A percentile compares a stretch with the other conserved stretches of the same genome.
Conservation (phyloP, 30 jellyfish, hydroid and myxozoan species). For the Catostylus mosaicus region DNA sequence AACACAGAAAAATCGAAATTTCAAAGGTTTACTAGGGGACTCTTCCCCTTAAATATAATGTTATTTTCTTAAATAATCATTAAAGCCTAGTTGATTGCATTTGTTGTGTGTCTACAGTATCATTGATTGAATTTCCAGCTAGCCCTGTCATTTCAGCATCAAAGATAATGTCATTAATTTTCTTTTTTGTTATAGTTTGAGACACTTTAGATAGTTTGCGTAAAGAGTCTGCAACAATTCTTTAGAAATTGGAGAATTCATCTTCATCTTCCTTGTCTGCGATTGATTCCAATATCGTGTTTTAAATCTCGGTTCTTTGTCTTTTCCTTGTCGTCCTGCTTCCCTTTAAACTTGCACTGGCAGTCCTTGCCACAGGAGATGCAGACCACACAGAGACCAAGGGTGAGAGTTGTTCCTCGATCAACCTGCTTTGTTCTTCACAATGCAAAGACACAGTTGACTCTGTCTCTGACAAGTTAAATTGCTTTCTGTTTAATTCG, state of each 20-base stretch:
- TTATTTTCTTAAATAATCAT: no score
- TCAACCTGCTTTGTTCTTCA: background rate
- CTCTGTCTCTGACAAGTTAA: background rate
- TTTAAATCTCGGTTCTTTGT: background rate
- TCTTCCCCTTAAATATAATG: no score
- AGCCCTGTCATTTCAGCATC: constrained; percentile 4
- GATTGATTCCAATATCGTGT: background rate
- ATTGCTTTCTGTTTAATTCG: constrained; percentile 4
- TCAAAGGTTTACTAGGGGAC: no score
- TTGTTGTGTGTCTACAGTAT: no score
- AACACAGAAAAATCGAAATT: no score
- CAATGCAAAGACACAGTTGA: background rate
- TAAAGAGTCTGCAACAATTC: constrained; percentile 28
- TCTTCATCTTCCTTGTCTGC: constrained; percentile 21
- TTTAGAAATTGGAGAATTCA: constrained; percentile 9
- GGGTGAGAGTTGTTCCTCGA: background rate
- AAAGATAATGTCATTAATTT: constrained; percentile 26
- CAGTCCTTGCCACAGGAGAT: background rate
- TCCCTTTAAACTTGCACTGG: background rate
- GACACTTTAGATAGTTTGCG: constrained; percentile 15
- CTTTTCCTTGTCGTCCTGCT: background rate
- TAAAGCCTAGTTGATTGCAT: no score
- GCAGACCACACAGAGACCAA: background rate
- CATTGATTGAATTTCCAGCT: no score
- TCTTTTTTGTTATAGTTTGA: background rate